phyloP scores from a whole-genome alignment of 2,888 invertebrate species.

The Rotaria socialis region DNA sequence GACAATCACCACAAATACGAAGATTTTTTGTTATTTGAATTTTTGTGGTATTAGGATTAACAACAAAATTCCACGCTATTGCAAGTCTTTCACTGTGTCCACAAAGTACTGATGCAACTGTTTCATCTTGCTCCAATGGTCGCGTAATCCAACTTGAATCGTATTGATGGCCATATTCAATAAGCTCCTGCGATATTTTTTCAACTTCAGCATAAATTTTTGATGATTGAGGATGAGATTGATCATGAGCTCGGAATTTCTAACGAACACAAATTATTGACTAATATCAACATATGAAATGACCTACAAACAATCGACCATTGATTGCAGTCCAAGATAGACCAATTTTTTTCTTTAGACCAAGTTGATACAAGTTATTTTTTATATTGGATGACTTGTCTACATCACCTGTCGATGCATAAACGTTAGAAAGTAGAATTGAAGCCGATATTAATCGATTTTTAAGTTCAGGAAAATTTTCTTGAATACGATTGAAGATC shows the following conservation, averaged over 20 bases:
- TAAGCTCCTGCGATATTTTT: neutral
- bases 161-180: neutral
- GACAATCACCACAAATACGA: neutral
- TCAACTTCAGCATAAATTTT: neutral
- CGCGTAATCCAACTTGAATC: neutral
- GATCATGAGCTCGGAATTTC: neutral
- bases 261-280: neutral
- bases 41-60: neutral
- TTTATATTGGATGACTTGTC: no score
- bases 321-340: no score
- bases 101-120: neutral
- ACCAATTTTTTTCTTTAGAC: no score
- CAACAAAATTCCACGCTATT: neutral
- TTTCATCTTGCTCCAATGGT: neutral
- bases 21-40: neutral
- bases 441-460: neutral
- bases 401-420: no score
- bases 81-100: constrained; percentile 7
- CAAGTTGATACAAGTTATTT: no score
- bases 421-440: neutral
- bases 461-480: neutral
- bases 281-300: no score
- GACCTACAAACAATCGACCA: no score
- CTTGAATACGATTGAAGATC: neutral
- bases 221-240: neutral